These are phyloP conservation scores for Oscheius sp. DNA, from an alignment of 2,888 invertebrate species.

Conservation along the genomic window DNA sequence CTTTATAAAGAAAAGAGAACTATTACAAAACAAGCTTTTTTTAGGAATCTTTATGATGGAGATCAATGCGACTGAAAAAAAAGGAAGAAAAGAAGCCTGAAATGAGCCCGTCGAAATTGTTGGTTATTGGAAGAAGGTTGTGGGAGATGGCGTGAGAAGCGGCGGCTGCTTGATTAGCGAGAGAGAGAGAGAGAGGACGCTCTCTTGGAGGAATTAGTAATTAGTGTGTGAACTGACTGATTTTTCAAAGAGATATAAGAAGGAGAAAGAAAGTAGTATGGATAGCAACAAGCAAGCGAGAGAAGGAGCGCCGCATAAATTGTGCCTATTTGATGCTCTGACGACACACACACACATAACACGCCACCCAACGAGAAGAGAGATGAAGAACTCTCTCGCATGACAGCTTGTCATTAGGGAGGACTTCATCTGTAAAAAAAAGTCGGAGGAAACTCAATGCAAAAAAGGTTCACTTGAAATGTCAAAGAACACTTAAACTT, in stretches of 20 bases:
- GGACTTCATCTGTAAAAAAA: too few relatives aligned
- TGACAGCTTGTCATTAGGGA: too few relatives aligned
- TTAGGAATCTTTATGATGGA: too few relatives aligned
- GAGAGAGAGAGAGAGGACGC: conserved; percentile 16
- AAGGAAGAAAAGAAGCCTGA: too few relatives aligned
- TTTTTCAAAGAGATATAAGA: not conserved
- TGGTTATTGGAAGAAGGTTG: not conserved
- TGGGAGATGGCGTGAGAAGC: conserved; percentile 26
- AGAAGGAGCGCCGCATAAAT: conserved; percentile 17
- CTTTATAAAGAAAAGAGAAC: not conserved
- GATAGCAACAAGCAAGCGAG: conserved; percentile 1
- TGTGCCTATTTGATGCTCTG: conserved; percentile 33
- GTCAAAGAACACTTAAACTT: too few relatives aligned
- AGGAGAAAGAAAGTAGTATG: not conserved
- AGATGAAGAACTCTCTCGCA: not conserved
- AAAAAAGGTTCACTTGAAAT: too few relatives aligned
- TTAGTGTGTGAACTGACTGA: conserved; percentile 10
- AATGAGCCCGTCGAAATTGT: too few relatives aligned
- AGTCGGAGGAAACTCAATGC: too few relatives aligned
- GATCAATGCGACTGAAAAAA: not conserved
- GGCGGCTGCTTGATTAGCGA: conserved; percentile 18
- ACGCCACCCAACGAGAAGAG: conserved; percentile 1
- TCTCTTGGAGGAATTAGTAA: conserved; percentile 11
- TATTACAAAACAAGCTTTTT: not conserved
- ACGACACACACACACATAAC: conserved; percentile 29